Percentiles rank a stretch among this genome's conserved stretches.
Evolutionary conservation across 1,140 invertebrate species (phyloP).

Genomic region (Lucilia cuprina): DNA sequence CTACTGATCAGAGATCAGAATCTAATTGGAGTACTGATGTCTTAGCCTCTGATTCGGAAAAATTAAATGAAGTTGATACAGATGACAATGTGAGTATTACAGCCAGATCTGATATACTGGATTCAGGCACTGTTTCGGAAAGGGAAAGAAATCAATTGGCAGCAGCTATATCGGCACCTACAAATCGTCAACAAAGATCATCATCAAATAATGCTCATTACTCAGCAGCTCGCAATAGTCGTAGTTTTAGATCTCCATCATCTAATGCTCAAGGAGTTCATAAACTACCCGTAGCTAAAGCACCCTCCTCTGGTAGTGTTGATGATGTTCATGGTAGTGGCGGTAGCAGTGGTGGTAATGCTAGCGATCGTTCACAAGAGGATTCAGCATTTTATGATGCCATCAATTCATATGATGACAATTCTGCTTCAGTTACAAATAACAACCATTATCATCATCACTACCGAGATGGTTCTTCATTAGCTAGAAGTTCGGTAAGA

Average conservation of each 20-base stretch:
- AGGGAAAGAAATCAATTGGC: slow-evolving; percentile 58
- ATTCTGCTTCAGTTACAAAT: slow-evolving; percentile 34
- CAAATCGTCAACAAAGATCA: neutral
- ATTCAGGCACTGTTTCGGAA: slow-evolving; percentile 73
- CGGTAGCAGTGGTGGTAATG: slow-evolving; percentile 42
- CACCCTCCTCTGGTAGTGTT: slow-evolving; percentile 12
- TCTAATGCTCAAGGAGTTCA: neutral
- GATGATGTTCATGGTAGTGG: slow-evolving; percentile 43
- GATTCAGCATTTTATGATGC: slow-evolving; percentile 59
- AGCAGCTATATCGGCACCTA: slow-evolving; percentile 36
- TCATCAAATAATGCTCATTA: neutral
- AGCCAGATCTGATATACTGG: slow-evolving; percentile 69
- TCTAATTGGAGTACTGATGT: slow-evolving; percentile 97
- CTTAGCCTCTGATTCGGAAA: slow-evolving; percentile 91
- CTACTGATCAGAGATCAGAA: slow-evolving; percentile 91
- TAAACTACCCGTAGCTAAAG: neutral
- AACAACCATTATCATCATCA: neutral
- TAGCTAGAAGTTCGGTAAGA: slow-evolving; percentile 56
- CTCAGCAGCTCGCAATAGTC: neutral
- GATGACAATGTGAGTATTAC: slow-evolving; percentile 81
- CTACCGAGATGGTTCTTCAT: slow-evolving; percentile 52
- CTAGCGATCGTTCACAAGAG: slow-evolving; percentile 57
- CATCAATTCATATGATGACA: slow-evolving; percentile 55
- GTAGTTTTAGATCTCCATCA: neutral
- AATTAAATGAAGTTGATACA: slow-evolving; percentile 86